Evolutionary conservation across 2,888 invertebrate genomes (phyloP).

Genomic region (Sinhomidia bicolor): DNA sequence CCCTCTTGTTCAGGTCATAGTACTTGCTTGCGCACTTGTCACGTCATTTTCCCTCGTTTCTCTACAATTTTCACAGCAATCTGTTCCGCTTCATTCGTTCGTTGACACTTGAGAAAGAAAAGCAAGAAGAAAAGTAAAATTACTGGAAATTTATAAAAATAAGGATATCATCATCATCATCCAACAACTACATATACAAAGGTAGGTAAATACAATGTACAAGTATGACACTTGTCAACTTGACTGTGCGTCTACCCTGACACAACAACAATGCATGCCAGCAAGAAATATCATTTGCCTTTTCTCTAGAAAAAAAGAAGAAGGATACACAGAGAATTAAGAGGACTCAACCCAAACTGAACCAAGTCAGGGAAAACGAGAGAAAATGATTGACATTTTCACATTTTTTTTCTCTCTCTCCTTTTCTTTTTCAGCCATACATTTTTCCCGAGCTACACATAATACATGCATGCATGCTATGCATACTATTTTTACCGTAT

Average conservation of each 20-base stretch:
- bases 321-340: no score
- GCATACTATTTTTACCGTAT: no score
- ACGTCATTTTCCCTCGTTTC: neutral
- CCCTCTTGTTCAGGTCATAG: neutral
- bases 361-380: neutral
- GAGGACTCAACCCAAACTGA: neutral
- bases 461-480: no score
- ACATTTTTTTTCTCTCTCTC: no score
- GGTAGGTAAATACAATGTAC: neutral
- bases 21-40: neutral
- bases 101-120: slow-evolving; percentile 63
- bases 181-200: neutral
- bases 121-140: slow-evolving; percentile 38
- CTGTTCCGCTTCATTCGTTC: slow-evolving; percentile 62
- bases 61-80: slow-evolving; percentile 48
- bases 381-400: slow-evolving; percentile 71
- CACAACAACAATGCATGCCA: neutral
- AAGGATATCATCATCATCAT: slow-evolving; percentile 52
- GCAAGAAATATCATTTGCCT: no score
- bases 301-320: no score
- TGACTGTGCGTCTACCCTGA: neutral
- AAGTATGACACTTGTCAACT: slow-evolving; percentile 69
- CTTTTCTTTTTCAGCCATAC: slow-evolving; percentile 11
- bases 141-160: slow-evolving; percentile 53
- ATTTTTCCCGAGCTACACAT: no score